Percentiles rank a stretch among this genome's conserved stretches.
Evolutionary conservation across 2,888 invertebrate genomes (phyloP).

Genomic region (Drosophila melanocephala): DNA sequence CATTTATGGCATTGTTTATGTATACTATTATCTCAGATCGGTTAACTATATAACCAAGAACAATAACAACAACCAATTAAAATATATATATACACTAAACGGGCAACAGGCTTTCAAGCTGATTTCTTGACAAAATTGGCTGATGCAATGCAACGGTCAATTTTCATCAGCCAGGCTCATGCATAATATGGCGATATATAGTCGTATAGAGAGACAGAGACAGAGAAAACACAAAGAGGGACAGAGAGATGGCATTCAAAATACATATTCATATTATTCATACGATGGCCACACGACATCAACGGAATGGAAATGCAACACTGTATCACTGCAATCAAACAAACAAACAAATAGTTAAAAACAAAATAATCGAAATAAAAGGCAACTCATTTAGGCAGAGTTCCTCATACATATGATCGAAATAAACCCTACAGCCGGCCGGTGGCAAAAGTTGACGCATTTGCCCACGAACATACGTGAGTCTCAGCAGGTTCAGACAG

Average conservation of each 20-base stretch:
- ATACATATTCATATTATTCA: constrained; percentile 52
- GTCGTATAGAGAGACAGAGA: constrained; percentile 18
- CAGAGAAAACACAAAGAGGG: neutral
- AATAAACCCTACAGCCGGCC: constrained; percentile 39
- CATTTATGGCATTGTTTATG: constrained; percentile 7
- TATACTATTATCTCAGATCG: constrained; percentile 13
- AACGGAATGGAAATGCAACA: constrained; percentile 27
- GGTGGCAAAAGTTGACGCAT: constrained; percentile 26
- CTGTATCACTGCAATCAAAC: neutral
- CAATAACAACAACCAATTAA: constrained; percentile 42
- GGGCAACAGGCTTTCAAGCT: constrained; percentile 61
- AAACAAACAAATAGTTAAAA: neutral
- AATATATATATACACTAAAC: constrained; percentile 39
- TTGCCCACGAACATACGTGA: constrained; percentile 50
- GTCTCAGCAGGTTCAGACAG: constrained; percentile 51
- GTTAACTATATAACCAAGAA: constrained; percentile 34
- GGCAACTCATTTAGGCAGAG: constrained; percentile 14
- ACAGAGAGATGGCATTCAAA: constrained; percentile 18
- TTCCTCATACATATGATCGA: constrained; percentile 1
- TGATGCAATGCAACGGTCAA: constrained; percentile 83
- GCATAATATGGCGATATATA: constrained; percentile 55
- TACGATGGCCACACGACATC: constrained; percentile 22
- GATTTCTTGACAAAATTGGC: constrained; percentile 75
- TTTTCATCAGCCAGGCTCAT: constrained; percentile 77
- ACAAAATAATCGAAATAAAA: neutral